Evolutionary conservation across 1,140 invertebrate species (phyloP).

Genomic region (Drosophila kepulauana): DNA sequence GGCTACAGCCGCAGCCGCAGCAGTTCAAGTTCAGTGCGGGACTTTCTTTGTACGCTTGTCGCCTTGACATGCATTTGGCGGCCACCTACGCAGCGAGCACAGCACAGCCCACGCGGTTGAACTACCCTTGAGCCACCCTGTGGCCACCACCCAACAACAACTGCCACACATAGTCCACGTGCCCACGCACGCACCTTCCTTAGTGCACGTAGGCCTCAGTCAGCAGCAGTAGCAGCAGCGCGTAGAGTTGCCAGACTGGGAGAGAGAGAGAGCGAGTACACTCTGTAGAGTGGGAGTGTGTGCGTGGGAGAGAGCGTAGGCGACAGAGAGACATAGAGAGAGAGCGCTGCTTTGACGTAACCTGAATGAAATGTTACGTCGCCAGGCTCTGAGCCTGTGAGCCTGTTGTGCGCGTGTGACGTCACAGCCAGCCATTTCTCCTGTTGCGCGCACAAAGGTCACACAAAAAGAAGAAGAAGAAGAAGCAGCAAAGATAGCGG

Average conservation of each 20-base stretch:
- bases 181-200: slow-evolving; percentile 65
- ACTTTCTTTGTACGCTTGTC: slow-evolving; percentile 16
- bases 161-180: slow-evolving; percentile 33
- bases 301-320: slow-evolving; percentile 5
- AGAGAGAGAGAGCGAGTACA: slow-evolving; percentile 11
- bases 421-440: slow-evolving; percentile 58
- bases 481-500: slow-evolving; percentile 5
- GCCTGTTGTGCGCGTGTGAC: slow-evolving; percentile 46
- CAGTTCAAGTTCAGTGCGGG: slow-evolving; percentile 68
- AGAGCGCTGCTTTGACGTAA: slow-evolving; percentile 63
- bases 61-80: slow-evolving; percentile 63
- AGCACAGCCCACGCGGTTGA: background rate
- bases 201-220: slow-evolving; percentile 56
- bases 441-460: slow-evolving; percentile 70
- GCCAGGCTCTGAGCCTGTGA: slow-evolving; percentile 9
- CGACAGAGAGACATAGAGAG: background rate
- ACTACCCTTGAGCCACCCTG: slow-evolving; percentile 13
- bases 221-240: background rate
- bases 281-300: background rate
- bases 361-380: slow-evolving; percentile 57
- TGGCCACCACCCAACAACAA: slow-evolving; percentile 46
- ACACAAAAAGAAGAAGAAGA: slow-evolving; percentile 16
- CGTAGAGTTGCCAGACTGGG: slow-evolving; percentile 39
- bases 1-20: slow-evolving; percentile 9
- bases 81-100: slow-evolving; percentile 48